A percentile compares a stretch with the other conserved stretches of the same genome.
Evolutionary conservation across 2,797 vertebrate species (phyloP).

Genomic region (Clarias platycephalus): DNA sequence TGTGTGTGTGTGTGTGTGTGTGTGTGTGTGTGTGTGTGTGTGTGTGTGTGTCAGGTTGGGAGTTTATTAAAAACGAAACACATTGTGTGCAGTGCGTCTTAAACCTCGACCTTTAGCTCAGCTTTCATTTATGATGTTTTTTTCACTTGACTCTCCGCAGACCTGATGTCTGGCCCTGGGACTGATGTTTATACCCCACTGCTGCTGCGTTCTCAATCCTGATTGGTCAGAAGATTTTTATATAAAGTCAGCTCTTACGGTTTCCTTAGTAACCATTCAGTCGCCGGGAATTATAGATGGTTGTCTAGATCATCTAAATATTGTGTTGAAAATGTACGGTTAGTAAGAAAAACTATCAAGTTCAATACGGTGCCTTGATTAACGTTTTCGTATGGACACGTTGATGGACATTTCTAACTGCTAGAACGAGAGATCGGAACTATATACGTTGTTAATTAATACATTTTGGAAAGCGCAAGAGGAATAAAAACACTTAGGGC

Average conservation of each 20-base stretch:
- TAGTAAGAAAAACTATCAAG: neutral
- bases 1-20: constrained; percentile 14
- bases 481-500: too few relatives aligned
- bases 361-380: neutral
- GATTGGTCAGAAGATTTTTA: neutral
- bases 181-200: neutral
- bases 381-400: neutral
- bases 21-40: constrained; percentile 23
- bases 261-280: neutral
- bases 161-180: neutral
- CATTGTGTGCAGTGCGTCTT: neutral
- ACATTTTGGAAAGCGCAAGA: too few relatives aligned
- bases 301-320: neutral
- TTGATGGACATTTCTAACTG: too few relatives aligned
- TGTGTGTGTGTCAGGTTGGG: neutral
- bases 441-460: too few relatives aligned
- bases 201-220: neutral
- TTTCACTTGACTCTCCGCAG: neutral
- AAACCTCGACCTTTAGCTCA: neutral
- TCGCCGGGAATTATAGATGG: neutral
- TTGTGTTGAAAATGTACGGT: neutral
- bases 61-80: constrained; percentile 24
- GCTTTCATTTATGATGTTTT: neutral
- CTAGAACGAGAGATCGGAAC: too few relatives aligned
- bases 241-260: neutral